Evolutionary conservation across 2,113 vertebrate genomes (phyloP).

Genomic region (Colistium nudipinnis): DNA sequence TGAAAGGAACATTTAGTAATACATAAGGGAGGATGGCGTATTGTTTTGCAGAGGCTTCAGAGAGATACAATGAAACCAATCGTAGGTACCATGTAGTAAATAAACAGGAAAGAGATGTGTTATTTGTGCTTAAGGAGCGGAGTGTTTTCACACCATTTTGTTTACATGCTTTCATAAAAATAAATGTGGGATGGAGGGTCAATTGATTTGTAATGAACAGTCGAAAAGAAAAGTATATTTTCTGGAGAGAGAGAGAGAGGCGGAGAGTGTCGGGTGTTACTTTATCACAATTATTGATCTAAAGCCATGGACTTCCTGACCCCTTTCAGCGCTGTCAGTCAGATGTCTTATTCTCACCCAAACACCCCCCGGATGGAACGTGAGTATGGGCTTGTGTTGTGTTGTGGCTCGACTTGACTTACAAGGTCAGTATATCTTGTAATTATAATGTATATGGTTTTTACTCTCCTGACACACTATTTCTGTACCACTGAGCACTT

Average conservation of each 20-base stretch:
- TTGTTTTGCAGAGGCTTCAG: slow-evolving; percentile 30
- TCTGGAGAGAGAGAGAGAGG: background rate
- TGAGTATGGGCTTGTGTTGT: slow-evolving; percentile 46
- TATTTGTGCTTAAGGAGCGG: slow-evolving; percentile 1
- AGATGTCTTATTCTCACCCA: slow-evolving; percentile 60
- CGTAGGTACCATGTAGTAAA: slow-evolving; percentile 34
- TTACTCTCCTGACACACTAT: slow-evolving; percentile 27
- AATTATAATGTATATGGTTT: slow-evolving; percentile 50
- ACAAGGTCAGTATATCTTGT: slow-evolving; percentile 35
- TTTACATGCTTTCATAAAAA: slow-evolving; percentile 16
- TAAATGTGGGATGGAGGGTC: slow-evolving; percentile 6
- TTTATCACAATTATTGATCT: slow-evolving; percentile 60
- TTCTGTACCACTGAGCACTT: slow-evolving; percentile 26
- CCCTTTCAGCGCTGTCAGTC: slow-evolving; percentile 70
- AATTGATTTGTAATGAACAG: slow-evolving; percentile 29
- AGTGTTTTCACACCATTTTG: slow-evolving; percentile 14
- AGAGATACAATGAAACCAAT: slow-evolving; percentile 28
- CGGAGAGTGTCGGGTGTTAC: slow-evolving; percentile 12
- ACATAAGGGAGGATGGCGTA: slow-evolving; percentile 34
- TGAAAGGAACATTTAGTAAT: slow-evolving; percentile 50
- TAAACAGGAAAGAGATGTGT: slow-evolving; percentile 35
- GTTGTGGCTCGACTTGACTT: slow-evolving; percentile 51
- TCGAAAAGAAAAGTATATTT: slow-evolving; percentile 4
- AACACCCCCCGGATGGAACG: slow-evolving; percentile 60
- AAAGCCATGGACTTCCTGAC: slow-evolving; percentile 58